Percentiles rank a stretch among this genome's conserved stretches.
Evolutionary conservation across 2,797 vertebrate genomes (phyloP).

Genomic region (Macropus fuliginosus): DNA sequence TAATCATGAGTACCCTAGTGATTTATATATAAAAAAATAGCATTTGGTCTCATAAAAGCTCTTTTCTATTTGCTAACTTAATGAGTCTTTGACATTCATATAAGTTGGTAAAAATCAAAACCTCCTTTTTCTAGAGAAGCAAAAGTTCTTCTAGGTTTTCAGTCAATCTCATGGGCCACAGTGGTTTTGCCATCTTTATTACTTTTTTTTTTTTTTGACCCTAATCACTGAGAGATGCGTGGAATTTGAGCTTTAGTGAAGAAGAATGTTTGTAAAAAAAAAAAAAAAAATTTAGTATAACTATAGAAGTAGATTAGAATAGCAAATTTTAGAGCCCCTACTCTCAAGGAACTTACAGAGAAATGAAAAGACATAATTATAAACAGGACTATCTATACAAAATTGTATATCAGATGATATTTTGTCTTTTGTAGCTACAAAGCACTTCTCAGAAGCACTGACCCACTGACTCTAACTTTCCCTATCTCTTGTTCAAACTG

Average conservation of each 20-base stretch:
- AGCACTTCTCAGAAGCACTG: not conserved
- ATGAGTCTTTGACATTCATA: not conserved
- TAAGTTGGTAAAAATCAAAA: conserved; percentile 35
- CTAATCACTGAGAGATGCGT: not conserved
- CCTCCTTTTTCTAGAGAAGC: not conserved
- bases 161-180: not conserved
- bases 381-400: not conserved
- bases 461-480: not conserved
- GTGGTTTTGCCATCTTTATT: not conserved
- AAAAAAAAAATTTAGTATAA: not conserved
- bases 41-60: conserved; percentile 30
- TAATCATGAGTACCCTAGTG: conserved; percentile 8
- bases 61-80: conserved; percentile 24
- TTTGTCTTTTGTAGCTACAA: conserved; percentile 31
- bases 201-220: not conserved
- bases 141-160: not conserved
- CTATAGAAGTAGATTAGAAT: not conserved
- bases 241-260: not conserved
- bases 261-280: not conserved
- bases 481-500: not conserved
- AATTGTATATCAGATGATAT: not conserved
- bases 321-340: not conserved
- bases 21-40: not conserved
- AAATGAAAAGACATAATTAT: not conserved
- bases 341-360: not conserved